Base-by-base conservation (phyloP, 2,797 vertebrate genomes). In the Enteromius fasciolatus region DNA sequence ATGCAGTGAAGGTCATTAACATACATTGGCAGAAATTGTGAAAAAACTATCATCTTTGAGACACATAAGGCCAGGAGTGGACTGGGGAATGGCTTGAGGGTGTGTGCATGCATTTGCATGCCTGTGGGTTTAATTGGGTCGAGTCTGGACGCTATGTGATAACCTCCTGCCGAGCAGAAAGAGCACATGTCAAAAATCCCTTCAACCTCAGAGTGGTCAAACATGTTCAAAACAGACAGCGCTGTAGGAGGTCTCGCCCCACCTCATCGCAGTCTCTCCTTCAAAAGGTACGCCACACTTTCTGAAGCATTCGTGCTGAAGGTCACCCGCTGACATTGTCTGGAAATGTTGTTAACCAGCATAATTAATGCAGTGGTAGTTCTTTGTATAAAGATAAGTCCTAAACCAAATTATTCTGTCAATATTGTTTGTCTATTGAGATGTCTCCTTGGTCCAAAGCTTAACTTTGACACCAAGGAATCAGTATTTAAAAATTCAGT, bases 111-210 rank as follows among this genome's bases (percentile, higher is more conserved):
- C 23, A 72, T 81, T 39, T 50, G 69, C 70, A 76, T 75, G n/a
- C 12, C 3, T 17, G 46, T 39, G 15, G 23, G 48, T 70, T 61
- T 66, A 64, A 85, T 83, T 57, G 9, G 54, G 52, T 48, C n/a
- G 10, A 25, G 67, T 70, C 79, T 81, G 82, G 73, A 18, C 48
- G 41, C 67, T 57, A 69, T n/a, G 83, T 39, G 69, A 31, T 41
- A 82, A 86, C 83, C 83, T 75, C 85, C 81, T 81, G 78, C 76
- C 57, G 83, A 76, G 84, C 77, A 83, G 79, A 86, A 85, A 87
- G 85, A 78, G 85, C 85, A 86, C 78, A 82, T 84, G 86, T 84
- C 80, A 83, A 78, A 79, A 78, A 84, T 73, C 59, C 74, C 82
- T 76, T 83, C 80, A 57, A 52, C 52, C 33, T 70, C 74, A 44